phyloP scores from a whole-genome alignment of 2,888 invertebrate genomes.

The Pteria penguin region DNA sequence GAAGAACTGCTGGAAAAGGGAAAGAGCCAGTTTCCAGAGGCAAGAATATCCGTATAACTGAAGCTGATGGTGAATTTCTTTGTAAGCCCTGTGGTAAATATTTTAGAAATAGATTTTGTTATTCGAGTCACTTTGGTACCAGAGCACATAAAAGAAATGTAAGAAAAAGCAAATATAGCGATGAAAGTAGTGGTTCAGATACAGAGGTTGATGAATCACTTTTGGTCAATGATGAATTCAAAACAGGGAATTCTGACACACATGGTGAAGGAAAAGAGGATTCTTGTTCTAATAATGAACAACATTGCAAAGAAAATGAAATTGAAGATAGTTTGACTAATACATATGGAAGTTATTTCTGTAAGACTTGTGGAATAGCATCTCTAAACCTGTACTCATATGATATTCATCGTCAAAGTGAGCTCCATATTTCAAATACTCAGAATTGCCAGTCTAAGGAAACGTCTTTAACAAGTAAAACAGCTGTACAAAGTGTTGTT shows the following conservation, averaged over 20 bases:
- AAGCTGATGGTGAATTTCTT: conserved; percentile 36
- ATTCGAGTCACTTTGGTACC: conserved; percentile 63
- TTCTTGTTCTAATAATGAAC: background rate
- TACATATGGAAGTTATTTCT: no score
- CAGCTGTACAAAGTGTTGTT: background rate
- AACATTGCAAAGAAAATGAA: background rate
- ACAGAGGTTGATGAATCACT: conserved; percentile 29
- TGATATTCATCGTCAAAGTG: background rate
- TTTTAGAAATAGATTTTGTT: conserved; percentile 61
- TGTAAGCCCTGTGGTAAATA: conserved; percentile 62
- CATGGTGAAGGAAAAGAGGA: conserved; percentile 15
- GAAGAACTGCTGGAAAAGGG: conserved; percentile 27
- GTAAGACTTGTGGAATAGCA: background rate
- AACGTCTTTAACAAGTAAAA: background rate
- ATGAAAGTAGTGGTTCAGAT: background rate
- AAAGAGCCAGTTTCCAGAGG: background rate
- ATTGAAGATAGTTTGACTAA: no score
- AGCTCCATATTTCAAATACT: no score
- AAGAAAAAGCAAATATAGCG: background rate
- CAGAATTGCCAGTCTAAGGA: background rate
- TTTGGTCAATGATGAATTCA: conserved; percentile 23
- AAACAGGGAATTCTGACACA: conserved; percentile 19
- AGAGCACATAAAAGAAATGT: conserved; percentile 51
- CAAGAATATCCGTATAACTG: conserved; percentile 7
- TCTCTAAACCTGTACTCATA: background rate